Conservation (phyloP, 2,797 vertebrate genomes). For the Coreius guichenoti region DNA sequence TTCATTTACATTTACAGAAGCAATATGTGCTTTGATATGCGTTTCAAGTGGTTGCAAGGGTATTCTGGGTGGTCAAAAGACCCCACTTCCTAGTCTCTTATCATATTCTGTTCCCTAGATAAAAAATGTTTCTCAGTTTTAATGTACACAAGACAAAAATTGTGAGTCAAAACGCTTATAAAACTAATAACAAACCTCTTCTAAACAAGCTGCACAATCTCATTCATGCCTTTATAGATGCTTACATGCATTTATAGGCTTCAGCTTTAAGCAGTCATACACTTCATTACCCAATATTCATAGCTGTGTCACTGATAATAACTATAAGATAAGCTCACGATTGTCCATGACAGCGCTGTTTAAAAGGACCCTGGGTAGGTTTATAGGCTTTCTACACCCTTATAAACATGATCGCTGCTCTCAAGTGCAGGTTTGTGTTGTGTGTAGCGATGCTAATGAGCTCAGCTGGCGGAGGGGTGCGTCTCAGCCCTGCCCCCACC, state of each 20-base stretch:
- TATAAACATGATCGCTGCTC: neutral
- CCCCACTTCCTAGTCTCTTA: neutral
- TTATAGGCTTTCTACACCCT: neutral
- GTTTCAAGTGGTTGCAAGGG: neutral
- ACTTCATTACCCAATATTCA: slow-evolving; percentile 12
- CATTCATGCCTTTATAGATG: neutral
- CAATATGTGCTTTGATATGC: neutral
- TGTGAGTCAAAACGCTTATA: neutral
- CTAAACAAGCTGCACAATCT: neutral
- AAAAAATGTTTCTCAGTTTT: no score
- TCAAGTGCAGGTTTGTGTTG: slow-evolving; percentile 50
- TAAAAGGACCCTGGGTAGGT: neutral
- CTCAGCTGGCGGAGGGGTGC: slow-evolving; percentile 67
- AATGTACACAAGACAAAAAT: neutral
- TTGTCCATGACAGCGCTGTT: neutral
- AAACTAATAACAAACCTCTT: neutral
- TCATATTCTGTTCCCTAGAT: neutral
- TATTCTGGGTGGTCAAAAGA: neutral
- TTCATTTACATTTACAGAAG: neutral
- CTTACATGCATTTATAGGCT: neutral
- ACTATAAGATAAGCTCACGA: neutral
- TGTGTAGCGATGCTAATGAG: slow-evolving; percentile 70
- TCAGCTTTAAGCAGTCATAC: neutral
- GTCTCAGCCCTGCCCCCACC: slow-evolving; percentile 37
- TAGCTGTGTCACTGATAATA: slow-evolving; percentile 16